Evolutionary conservation across 2,888 invertebrate genomes (phyloP), one percentile per base, ranked within the genome.

Genomic region (Dyspetes luteomarginatus): DNA sequence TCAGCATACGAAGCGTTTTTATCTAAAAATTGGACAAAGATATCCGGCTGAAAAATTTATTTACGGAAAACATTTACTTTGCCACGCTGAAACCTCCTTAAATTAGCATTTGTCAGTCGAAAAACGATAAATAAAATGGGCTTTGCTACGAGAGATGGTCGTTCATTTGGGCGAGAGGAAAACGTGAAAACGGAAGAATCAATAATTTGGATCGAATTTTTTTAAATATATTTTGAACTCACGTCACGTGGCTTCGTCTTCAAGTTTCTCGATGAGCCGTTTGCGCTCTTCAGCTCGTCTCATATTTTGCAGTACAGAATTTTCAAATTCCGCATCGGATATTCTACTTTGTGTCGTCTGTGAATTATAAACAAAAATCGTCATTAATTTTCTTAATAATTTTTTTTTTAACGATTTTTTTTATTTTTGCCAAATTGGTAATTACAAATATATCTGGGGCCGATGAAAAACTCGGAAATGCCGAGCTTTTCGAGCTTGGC

Each of bases 271-370:
- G 86, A 96, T 95, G 82, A 96, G 88, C 80, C 93, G 93, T 92
- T 97, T 97, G 68, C 97, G 94, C 92, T 98, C 97, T 88, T 97
- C 96, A 3, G 97, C 97, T 93, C 97, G 96, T 78, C 96, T 93
- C 93, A 98, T 93, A 92, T 96, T 96, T 80, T 95, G 95, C 85
- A 98, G 92, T 1, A 97, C 97, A 19, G 96, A 88, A 88, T 95
- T 96, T 92, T 98, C 98, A 93, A 95, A 97, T 90, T 98, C 97
- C 81, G 94, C 93, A 52, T 95, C 95, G 30, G 94, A 83, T 73
- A 86, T 76, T 73, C 78, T 82, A 5, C 67, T 45, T 72, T 83
- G 82, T 3, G 82, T 84, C 36, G 72, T 60, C 87, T 89, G 62
- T 55, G 84, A 73, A 82, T 41, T 24, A 24, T 4, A n/a, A 72